phyloP scores from a whole-genome alignment of 2,113 vertebrate genomes.

The Hemibagrus wyckioides region DNA sequence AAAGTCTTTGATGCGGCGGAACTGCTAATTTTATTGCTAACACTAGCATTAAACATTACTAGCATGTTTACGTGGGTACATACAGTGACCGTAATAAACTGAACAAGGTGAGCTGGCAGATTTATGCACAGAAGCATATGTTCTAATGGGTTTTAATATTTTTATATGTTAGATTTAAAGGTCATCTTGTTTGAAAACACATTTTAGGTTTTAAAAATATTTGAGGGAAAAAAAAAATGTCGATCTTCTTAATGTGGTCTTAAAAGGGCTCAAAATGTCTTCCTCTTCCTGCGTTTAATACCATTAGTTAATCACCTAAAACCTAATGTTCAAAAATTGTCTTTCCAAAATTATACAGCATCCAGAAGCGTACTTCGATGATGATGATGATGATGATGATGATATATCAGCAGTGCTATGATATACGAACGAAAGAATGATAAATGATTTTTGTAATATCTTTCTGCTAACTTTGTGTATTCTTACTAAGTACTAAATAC shows the following conservation, averaged over 20 bases:
- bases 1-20: not conserved
- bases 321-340: not conserved
- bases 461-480: not conserved
- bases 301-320: not conserved
- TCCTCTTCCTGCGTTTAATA: too few species aligned
- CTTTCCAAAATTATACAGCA: too few species aligned
- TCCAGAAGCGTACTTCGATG: too few species aligned
- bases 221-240: not conserved
- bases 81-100: not conserved
- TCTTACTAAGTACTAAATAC: not conserved
- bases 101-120: not conserved
- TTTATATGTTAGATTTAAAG: not conserved
- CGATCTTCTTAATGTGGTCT: not conserved
- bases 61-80: not conserved
- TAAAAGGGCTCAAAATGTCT: too few species aligned
- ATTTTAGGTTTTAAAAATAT: not conserved
- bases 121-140: not conserved
- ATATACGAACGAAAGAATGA: not conserved
- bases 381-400: too few species aligned
- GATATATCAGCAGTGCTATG: not conserved
- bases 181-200: not conserved
- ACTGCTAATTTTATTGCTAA: not conserved
- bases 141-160: not conserved
- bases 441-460: not conserved
- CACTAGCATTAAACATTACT: not conserved